Percentiles rank a stretch among this genome's conserved stretches.
Conservation (phyloP, 1,140 invertebrate species). For the Choristoneura fumiferana region DNA sequence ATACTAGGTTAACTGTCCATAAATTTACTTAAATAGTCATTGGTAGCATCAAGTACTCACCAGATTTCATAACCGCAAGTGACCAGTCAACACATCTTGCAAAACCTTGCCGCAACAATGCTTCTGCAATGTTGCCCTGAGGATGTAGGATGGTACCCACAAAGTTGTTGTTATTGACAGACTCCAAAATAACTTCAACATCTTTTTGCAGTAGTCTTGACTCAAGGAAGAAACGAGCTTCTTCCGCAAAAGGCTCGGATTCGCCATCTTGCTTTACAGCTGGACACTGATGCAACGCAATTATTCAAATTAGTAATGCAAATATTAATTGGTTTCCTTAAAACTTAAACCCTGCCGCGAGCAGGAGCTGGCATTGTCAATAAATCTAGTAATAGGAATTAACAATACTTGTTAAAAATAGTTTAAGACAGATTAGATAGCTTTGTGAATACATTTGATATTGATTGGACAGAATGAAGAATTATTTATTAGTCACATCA, state of each 20-base stretch:
- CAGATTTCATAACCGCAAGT: constrained; percentile 90
- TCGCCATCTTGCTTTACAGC: constrained; percentile 66
- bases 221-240: constrained; percentile 92
- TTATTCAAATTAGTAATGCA: too few relatives aligned
- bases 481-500: too few relatives aligned
- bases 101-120: constrained; percentile 93
- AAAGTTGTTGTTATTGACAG: constrained; percentile 94
- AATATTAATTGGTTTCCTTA: too few relatives aligned
- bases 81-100: constrained; percentile 99
- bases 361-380: too few relatives aligned
- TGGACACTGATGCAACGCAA: constrained; percentile 43
- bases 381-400: too few relatives aligned
- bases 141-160: constrained; percentile 97
- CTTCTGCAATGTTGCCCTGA: constrained; percentile 96
- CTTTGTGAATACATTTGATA: too few relatives aligned
- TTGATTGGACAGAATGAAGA: too few relatives aligned
- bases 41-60: constrained; percentile 60
- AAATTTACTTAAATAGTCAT: too few relatives aligned
- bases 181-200: constrained; percentile 94
- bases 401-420: too few relatives aligned
- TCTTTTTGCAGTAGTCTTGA: constrained; percentile 94
- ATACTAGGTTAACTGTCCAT: too few relatives aligned
- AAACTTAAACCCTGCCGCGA: too few relatives aligned
- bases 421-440: too few relatives aligned
- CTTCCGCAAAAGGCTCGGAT: constrained; percentile 77